A percentile compares a stretch with the other conserved stretches of the same genome.
Evolutionary conservation across 2,113 vertebrate genomes (phyloP).

Genomic region (Petrocephalus zakoni): DNA sequence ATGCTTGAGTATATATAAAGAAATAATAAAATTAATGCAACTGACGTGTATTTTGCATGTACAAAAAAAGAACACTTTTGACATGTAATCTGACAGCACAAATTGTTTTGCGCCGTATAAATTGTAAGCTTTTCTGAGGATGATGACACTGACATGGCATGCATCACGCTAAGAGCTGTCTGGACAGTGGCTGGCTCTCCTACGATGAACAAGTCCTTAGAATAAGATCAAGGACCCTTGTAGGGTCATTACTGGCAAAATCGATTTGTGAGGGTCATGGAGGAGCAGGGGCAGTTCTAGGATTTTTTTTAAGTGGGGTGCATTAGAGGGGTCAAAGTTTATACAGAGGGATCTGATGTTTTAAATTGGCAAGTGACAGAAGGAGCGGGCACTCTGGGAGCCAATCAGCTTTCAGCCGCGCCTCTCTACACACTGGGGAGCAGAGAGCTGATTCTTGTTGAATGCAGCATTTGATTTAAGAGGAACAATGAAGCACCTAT

Average conservation of each 20-base stretch:
- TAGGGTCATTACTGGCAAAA: background rate
- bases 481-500: background rate
- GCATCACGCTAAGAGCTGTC: background rate
- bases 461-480: background rate
- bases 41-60: background rate
- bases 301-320: background rate
- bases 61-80: background rate
- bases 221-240: background rate
- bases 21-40: conserved; percentile 14
- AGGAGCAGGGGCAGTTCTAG: background rate
- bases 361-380: background rate
- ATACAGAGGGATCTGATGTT: background rate
- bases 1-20: background rate
- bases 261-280: background rate
- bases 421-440: background rate
- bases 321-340: background rate
- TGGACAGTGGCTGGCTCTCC: background rate
- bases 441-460: background rate
- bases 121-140: background rate
- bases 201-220: background rate
- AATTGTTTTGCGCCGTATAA: background rate
- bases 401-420: background rate
- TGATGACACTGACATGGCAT: background rate
- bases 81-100: background rate
- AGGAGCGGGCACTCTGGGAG: background rate